Evolutionary conservation across 2,113 vertebrate genomes (phyloP).

Genomic region (Petrocephalus microphthalmus): DNA sequence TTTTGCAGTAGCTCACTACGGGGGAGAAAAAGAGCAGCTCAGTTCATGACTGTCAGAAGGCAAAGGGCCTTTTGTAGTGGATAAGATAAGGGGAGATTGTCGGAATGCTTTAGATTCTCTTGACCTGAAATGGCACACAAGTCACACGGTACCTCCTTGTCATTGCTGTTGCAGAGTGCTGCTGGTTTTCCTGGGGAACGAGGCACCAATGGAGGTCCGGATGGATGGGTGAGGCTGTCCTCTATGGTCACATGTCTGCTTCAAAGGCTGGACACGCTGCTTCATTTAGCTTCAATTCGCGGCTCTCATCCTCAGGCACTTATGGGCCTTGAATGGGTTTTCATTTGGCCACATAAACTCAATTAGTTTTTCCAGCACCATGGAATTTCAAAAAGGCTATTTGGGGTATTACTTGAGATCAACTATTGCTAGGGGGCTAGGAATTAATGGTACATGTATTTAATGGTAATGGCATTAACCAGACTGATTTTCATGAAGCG

Average conservation of each 20-base stretch:
- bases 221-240: constrained; percentile 65
- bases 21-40: neutral
- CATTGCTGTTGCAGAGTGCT: constrained; percentile 61
- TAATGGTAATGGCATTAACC: neutral
- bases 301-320: neutral
- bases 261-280: neutral
- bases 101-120: neutral
- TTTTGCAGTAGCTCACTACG: neutral
- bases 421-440: too few species aligned
- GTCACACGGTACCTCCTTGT: neutral
- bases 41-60: neutral
- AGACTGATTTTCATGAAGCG: neutral
- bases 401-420: too few species aligned
- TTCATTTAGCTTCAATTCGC: neutral
- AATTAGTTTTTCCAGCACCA: neutral
- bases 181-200: constrained; percentile 72
- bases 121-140: neutral
- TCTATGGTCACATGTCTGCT: neutral
- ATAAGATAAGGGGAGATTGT: constrained; percentile 12
- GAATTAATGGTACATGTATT: neutral
- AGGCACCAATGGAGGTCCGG: constrained; percentile 34
- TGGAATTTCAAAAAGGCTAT: neutral
- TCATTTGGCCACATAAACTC: neutral
- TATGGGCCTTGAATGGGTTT: neutral
- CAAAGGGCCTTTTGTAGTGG: neutral